A percentile compares a stretch with the other conserved stretches of the same genome.
Evolutionary conservation across 2,797 vertebrate genomes (phyloP).

Genomic region (Sebastes steindachneri): DNA sequence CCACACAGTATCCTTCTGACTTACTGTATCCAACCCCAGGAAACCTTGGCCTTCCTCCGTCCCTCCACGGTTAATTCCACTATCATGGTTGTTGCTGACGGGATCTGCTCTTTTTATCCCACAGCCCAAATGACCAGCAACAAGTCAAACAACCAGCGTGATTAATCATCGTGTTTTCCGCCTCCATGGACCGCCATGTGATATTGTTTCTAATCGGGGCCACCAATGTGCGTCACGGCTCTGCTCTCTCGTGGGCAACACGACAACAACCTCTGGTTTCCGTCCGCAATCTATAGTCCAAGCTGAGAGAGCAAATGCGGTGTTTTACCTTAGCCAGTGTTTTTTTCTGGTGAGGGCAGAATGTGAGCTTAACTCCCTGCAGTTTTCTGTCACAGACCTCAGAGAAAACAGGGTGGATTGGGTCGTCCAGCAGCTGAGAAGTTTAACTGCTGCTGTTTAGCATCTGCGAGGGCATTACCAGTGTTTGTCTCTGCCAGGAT

Average conservation of each 20-base stretch:
- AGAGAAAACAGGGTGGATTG: background rate
- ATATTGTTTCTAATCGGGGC: conserved; percentile 2
- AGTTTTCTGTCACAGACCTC: background rate
- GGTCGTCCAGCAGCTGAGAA: background rate
- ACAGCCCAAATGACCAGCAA: background rate
- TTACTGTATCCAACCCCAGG: background rate
- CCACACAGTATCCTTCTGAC: background rate
- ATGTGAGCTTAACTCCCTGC: background rate
- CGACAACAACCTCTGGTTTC: background rate
- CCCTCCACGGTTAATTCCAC: background rate
- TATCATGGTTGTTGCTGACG: background rate
- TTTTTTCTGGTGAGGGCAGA: background rate
- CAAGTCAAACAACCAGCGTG: background rate
- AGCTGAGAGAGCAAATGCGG: background rate
- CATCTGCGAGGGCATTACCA: background rate
- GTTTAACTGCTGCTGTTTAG: background rate
- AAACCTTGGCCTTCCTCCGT: background rate
- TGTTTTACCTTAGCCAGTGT: background rate
- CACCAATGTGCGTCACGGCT: background rate
- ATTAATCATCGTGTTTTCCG: conserved; percentile 3
- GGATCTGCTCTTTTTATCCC: background rate
- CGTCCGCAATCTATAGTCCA: background rate
- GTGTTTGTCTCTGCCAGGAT: background rate
- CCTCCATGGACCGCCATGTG: background rate
- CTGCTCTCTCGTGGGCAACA: background rate